Conservation (phyloP, 2,113 vertebrate genomes). For the Sylvietta virens region DNA sequence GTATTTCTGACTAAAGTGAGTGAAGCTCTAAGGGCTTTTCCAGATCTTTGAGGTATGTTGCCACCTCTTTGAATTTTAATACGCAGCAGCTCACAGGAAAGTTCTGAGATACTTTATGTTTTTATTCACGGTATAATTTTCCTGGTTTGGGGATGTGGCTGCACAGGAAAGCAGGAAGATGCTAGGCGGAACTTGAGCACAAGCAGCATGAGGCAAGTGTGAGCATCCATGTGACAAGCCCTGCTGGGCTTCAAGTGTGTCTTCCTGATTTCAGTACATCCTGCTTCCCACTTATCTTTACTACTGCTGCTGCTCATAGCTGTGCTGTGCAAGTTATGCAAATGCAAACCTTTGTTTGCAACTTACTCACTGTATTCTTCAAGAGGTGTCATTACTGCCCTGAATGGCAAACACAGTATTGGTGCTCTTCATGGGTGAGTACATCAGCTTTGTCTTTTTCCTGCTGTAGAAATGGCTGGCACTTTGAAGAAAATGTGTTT, state of each 20-base stretch:
- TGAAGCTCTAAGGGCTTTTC: neutral
- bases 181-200: neutral
- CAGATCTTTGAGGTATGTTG: neutral
- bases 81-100: neutral
- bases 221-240: neutral
- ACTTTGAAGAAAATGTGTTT: neutral
- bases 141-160: neutral
- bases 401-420: accelerated
- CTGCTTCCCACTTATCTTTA: neutral
- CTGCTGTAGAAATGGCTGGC: neutral
- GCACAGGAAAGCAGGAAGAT: neutral
- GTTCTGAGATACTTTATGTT: neutral
- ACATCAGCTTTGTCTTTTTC: neutral
- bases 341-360: neutral
- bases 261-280: neutral
- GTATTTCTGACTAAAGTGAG: neutral
- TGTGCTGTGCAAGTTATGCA: neutral
- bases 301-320: neutral
- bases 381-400: neutral
- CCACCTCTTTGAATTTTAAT: neutral
- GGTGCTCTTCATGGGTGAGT: neutral
- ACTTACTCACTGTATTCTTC: neutral
- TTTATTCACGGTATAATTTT: neutral
- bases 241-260: neutral
- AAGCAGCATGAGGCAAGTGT: neutral